A percentile compares a stretch with the other conserved stretches of the same genome.
Evolutionary conservation across 2,113 vertebrate species (phyloP).

Genomic region (Typhlomys cinereus): DNA sequence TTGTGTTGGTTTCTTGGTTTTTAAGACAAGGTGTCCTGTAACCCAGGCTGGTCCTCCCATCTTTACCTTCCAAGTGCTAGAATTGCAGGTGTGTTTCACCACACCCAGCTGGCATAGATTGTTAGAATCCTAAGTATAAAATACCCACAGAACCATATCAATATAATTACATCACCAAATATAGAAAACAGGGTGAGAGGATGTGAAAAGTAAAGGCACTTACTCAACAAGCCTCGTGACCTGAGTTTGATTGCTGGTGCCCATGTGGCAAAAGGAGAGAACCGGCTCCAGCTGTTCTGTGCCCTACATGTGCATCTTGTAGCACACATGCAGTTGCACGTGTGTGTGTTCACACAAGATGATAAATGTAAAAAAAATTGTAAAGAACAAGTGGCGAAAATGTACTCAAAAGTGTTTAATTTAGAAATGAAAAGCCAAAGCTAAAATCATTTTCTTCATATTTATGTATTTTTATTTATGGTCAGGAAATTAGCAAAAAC

Average conservation of each 20-base stretch:
- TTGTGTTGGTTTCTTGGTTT: too few relatives aligned
- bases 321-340: too few relatives aligned
- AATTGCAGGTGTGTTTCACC: background rate
- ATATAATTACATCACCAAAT: background rate
- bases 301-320: too few relatives aligned
- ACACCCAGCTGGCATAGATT: background rate
- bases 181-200: background rate
- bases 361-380: too few relatives aligned
- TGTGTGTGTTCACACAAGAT: too few relatives aligned
- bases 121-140: background rate
- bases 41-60: background rate
- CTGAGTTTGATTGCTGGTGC: too few relatives aligned
- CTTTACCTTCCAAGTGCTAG: background rate
- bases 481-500: background rate
- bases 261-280: too few relatives aligned
- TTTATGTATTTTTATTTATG: background rate
- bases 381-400: too few relatives aligned
- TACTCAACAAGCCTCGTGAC: too few relatives aligned
- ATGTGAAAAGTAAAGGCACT: too few relatives aligned
- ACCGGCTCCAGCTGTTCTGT: too few relatives aligned
- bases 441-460: background rate
- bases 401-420: background rate
- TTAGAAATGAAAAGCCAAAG: background rate
- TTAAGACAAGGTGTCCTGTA: too few relatives aligned
- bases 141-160: background rate